Evolutionary conservation across 2,113 vertebrate species (phyloP), one percentile per base, ranked within the genome.

Genomic region (Colinus virginianus): DNA sequence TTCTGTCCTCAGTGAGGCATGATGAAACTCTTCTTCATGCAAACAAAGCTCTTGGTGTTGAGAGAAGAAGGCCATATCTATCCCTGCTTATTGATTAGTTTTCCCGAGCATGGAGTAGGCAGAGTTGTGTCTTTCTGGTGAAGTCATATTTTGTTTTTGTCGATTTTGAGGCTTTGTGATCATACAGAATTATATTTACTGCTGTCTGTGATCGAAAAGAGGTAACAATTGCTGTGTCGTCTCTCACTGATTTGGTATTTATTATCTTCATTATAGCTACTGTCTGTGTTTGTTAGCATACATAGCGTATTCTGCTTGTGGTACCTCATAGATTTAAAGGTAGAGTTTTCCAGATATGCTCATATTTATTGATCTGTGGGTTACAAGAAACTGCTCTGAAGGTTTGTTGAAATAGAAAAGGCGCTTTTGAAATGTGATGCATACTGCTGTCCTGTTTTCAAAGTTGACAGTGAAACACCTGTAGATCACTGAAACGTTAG

Each of bases 161-260:
- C 7, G 21, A 10, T 82, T 82, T 55, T 70, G 87, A 82, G n/a
- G 23, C 6, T 87, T 92, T 84, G 17, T 80, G 48, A n/a, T 55
- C 23, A 68, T 67, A 49, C n/a, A 63, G 30, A 56, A 53, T 68
- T 77, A 13, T 46, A 15, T 46, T 67, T 72, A 43, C 23, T 67
- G 19, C 19, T 7, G 32, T 51, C 17, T 78, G 28, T 77, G 38
- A 32, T 69, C 28, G 74, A 91, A 91, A 75, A 19, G 21, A 63
- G 2, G 51, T 67, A 48, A 13, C 19, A 56, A 49, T 9, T 67
- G 48, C 36, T 72, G 23, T 0, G 0, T 83, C 45, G 80, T 87
- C 34, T 82, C 40, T 82, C 90, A 45, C 22, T 78, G 61, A 61
- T 11, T 7, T 3, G 23, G 7, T 20, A 78, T 78, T 88, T 69